Evolutionary conservation across 2,113 vertebrate species (phyloP), one percentile per base, ranked within the genome.

Genomic region (Psephotus haematonotus): DNA sequence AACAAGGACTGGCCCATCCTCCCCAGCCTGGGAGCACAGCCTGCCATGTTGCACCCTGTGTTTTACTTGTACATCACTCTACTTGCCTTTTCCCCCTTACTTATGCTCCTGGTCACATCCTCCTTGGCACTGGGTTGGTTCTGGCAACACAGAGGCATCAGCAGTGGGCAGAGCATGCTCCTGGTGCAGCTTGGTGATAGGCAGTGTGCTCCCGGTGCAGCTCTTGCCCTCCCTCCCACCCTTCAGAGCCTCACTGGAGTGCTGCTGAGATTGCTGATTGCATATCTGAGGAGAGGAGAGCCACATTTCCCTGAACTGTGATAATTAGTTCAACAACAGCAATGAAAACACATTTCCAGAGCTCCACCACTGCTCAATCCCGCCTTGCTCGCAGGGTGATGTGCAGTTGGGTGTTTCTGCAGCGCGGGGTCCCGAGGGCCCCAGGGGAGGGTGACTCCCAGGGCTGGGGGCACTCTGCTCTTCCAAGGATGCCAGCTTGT

Each of bases 351-450:
- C 59, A 19, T 43, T 87, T 76, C 31, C 52, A 88, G 62, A 68
- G 70, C 62, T 55, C 28, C 31, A 13, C 2, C 4, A 20, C 52
- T 33, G 6, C 46, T 70, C n/a, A 29, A 23, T 69, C 25, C 6
- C 1, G 0, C 20, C 53, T 13, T 4, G 1, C 31, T 52, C 31
- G n/a, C 25, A n/a, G 18, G 43, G 31, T 2, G 19, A 47, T 8
- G 59, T 55, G 59, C 49, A 46, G 39, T 3, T 19, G 15, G 8
- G 12, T 25, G n/a, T 31, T 43, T 17, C 46, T 41, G 59, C 27
- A 39, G 71, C 1, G 0, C 29, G 24, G n/a, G 11, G 35, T 17
- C 41, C 20, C 2, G 1, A 46, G 31, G 12, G 6, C 63, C 39
- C 23, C 79, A 17, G 24, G 33, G 9, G 2, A 41, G 9, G 22